Evolutionary conservation across 1,140 invertebrate genomes (phyloP).

Genomic region (Drosophila prosaltans): DNA sequence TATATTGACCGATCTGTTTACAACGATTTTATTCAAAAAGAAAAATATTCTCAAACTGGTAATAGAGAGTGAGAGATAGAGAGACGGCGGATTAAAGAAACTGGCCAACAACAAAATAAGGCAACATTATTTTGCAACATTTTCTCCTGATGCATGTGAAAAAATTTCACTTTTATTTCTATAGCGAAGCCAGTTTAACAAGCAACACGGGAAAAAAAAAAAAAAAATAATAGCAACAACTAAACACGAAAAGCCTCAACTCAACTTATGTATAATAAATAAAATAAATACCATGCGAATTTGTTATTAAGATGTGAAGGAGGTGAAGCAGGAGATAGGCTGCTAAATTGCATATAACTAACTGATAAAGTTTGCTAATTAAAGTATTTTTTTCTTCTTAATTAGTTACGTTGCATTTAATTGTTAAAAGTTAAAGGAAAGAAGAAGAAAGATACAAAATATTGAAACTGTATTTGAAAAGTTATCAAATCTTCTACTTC

Average conservation of each 20-base stretch:
- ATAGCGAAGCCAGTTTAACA: conserved; percentile 54
- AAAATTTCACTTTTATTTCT: conserved; percentile 75
- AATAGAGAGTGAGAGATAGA: neutral
- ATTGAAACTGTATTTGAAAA: too few species aligned
- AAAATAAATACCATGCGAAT: conserved; percentile 74
- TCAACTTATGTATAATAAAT: conserved; percentile 62
- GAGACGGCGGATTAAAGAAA: neutral
- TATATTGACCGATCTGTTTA: conserved; percentile 42
- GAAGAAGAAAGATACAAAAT: too few species aligned
- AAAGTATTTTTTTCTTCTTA: neutral
- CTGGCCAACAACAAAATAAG: neutral
- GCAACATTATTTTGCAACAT: conserved; percentile 52
- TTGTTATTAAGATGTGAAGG: conserved; percentile 43
- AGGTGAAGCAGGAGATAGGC: neutral
- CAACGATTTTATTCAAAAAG: conserved; percentile 11
- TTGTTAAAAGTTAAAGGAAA: neutral
- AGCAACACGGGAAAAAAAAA: neutral
- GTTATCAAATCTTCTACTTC: too few species aligned
- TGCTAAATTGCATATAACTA: neutral
- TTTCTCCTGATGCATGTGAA: conserved; percentile 68
- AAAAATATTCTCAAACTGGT: conserved; percentile 22
- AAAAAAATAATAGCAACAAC: neutral
- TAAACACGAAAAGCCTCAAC: conserved; percentile 48
- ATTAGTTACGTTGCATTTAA: neutral
- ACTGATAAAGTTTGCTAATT: conserved; percentile 5